Base-by-base conservation (phyloP, 1,140 invertebrate species). In the Acromyrmex echinatior region DNA sequence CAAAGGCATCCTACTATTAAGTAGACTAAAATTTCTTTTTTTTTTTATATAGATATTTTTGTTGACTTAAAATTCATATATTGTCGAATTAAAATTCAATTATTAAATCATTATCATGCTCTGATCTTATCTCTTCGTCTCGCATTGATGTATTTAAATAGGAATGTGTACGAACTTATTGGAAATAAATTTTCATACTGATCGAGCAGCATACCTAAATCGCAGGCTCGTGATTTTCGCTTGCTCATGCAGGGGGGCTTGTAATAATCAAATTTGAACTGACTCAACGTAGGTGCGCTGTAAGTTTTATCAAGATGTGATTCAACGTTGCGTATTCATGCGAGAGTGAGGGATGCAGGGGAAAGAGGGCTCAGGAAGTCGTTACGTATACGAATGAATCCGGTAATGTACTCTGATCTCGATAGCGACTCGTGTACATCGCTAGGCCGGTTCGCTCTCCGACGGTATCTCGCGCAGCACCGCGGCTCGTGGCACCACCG, bases 391-490 rank as follows among this genome's bases (percentile, higher is more conserved):
- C 80, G 80, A 84, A 84, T 84, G 70, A 84, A 84, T 84, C 70
- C 56, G 56, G 80, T 84, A 84, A 76, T 84, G 80, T 62, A 84
- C 80, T 84, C 81, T 66, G 68, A 92, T 74, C 82, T 81, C 89
- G 73, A 77, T 66, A 79, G 87, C 49, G 51, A 68, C 85, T 92
- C 89, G 76, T 84, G 85, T 91, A 81, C 87, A 90, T 91, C 87
- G 91, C 91, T 91, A 90, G 58, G 68, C 63, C 53, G 68, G 53
- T 63, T 45, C 56, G 70, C 51, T 86, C 56, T 86, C 86, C 86
- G 87, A 92, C 79, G 77, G 86, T 91, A 90, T 93, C 90, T 91
- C 71, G 82, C 68, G 68, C 80, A 82, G 82, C 39, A 63, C 56
- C 49, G 45, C 49, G 56, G 14, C 65, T 56, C 76, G 56, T 68